Evolutionary conservation across 1,140 invertebrate genomes (phyloP), one percentile per base, ranked within the genome.

Genomic region (Drosophila pandora): DNA sequence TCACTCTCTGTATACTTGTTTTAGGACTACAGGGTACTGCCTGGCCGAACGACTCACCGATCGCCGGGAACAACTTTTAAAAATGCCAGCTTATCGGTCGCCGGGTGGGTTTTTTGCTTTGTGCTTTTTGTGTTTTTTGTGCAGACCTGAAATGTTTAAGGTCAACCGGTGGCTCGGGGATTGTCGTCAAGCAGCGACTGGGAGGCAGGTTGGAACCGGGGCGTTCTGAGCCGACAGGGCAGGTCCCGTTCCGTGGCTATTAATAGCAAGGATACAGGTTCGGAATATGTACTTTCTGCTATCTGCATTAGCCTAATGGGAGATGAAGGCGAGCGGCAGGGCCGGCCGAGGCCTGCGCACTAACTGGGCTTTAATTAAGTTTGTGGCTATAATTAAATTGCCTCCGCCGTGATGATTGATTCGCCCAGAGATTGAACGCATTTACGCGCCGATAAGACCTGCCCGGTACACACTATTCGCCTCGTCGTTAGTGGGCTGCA

Each of bases 131-230:
- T 25, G 5, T 45, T 45, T 9, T 52, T 45, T 60, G 13, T 37
- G 65, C 52, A 58, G 56, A 60, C 54, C 28, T 50, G 41, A 62
- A 81, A 68, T 75, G 60, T 43, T 76, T 76, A 76, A 83, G 79
- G 64, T 79, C 71, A 79, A 84, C 79, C 65, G 59, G 13, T 43
- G 41, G 79, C 73, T 76, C 28, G 43, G 52, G 50, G 43, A 49
- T 49, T 68, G 67, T 70, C 69, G 67, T 47, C 67, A 70, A 25
- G 67, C 22, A 70, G 67, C 67, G 63, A 12, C 34, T 37, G 34
- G 32, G 8, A 32, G 2, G 32, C 30, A 17, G 17, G 17, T 17
- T 17, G 17, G 17, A 17, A 17, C 23, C 23, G 23, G 48, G 49
- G 68, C 64, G 43, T 59, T n/a, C 41, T 13, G 7, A 54, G 34